Evolutionary conservation across 2,113 vertebrate genomes (phyloP).

Genomic region (Aegithalos caudatus): DNA sequence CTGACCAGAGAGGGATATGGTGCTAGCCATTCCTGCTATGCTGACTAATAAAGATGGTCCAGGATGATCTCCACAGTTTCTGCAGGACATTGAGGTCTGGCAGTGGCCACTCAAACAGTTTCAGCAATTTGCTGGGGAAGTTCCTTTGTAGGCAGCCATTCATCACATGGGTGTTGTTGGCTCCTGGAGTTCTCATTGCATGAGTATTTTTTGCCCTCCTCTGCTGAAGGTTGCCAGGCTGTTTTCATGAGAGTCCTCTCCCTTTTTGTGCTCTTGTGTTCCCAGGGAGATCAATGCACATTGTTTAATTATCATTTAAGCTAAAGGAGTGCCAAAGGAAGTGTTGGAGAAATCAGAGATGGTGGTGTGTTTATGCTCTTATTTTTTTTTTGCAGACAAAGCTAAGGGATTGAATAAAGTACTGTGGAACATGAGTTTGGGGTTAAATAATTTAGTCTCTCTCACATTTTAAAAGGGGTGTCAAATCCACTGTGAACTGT

Average conservation of each 20-base stretch:
- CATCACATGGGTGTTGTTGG: constrained; percentile 22
- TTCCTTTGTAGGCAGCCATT: not conserved
- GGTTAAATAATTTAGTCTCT: not conserved
- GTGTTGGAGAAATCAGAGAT: not conserved
- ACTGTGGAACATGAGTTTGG: not conserved
- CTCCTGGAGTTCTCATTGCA: constrained; percentile 41
- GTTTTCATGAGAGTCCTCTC: constrained; percentile 23
- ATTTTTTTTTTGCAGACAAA: not conserved
- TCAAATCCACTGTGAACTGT: not conserved
- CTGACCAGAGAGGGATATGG: not conserved
- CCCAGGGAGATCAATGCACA: not conserved
- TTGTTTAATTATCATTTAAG: not conserved
- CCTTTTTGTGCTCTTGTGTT: not conserved
- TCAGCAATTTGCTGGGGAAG: not conserved
- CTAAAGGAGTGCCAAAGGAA: not conserved
- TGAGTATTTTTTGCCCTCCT: not conserved
- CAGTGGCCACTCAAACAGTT: not conserved
- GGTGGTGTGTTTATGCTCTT: not conserved
- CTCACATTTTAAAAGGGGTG: not conserved
- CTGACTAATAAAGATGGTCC: not conserved
- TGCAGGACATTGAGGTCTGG: not conserved
- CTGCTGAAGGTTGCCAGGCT: not conserved
- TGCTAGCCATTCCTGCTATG: not conserved
- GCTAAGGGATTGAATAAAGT: not conserved
- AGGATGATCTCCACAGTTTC: not conserved